phyloP scores from a whole-genome alignment of 2,797 vertebrate species.

The Lepidocolaptes lacrymiger region DNA sequence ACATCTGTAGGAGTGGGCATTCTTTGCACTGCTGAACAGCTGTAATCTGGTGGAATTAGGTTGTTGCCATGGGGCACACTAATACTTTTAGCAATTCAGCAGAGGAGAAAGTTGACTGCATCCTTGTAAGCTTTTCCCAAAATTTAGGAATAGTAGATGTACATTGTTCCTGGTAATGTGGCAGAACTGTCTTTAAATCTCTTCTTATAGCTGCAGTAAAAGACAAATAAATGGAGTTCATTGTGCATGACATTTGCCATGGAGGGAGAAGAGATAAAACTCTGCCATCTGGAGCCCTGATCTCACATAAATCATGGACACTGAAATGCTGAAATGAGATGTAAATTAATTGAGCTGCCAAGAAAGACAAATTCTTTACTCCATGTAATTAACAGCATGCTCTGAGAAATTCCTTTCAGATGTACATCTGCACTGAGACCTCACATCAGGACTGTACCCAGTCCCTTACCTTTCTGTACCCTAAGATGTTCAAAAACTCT shows the following conservation, averaged over 20 bases:
- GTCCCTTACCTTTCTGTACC: neutral
- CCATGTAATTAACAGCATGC: neutral
- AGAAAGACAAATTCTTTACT: neutral
- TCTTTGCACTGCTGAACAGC: neutral
- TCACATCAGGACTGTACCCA: neutral
- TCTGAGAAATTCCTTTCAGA: neutral
- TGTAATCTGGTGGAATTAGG: neutral
- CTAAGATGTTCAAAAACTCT: neutral
- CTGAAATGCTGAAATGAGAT: neutral
- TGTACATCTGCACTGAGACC: neutral
- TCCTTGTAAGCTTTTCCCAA: neutral
- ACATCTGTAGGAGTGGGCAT: neutral
- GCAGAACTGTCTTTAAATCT: neutral
- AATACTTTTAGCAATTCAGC: neutral
- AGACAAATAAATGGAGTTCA: neutral
- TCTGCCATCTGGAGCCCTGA: neutral
- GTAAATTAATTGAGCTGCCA: neutral
- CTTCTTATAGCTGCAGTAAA: neutral
- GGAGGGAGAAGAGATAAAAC: neutral
- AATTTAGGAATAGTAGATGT: neutral
- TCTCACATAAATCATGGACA: neutral
- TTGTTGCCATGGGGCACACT: neutral
- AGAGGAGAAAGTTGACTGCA: neutral
- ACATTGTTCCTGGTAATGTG: neutral
- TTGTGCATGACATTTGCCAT: neutral